Conservation (phyloP, 1,140 invertebrate species). For the Odontomachus brunneus region DNA sequence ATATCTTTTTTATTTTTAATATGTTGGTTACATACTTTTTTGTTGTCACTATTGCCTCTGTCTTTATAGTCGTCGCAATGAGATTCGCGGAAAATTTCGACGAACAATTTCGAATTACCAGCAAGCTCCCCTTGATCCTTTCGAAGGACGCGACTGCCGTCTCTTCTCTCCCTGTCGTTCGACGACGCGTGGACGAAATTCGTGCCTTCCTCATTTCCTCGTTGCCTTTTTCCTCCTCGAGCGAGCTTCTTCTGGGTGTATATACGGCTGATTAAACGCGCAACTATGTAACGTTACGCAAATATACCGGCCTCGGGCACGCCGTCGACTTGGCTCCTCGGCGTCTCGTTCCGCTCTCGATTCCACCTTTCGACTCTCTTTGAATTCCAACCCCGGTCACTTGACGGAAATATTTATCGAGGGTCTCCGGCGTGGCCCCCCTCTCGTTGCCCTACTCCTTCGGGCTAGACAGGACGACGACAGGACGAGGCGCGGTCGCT, state of each 20-base stretch:
- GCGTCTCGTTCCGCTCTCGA: constrained; percentile 75
- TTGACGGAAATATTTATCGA: constrained; percentile 86
- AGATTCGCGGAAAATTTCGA: neutral
- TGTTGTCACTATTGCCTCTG: neutral
- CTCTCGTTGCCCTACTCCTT: constrained; percentile 69
- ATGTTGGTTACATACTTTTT: neutral
- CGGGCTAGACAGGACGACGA: constrained; percentile 71
- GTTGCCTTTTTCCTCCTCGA: constrained; percentile 62
- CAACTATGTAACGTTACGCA: constrained; percentile 84
- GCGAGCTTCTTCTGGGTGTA: constrained; percentile 71
- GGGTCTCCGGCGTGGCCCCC: constrained; percentile 73
- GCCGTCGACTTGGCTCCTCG: constrained; percentile 35
- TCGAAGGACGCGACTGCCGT: constrained; percentile 2
- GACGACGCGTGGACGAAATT: neutral
- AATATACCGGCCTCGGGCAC: constrained; percentile 80
- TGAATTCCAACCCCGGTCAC: constrained; percentile 83
- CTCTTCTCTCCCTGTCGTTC: neutral
- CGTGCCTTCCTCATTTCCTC: constrained; percentile 31
- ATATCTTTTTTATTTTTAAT: neutral
- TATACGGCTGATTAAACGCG: constrained; percentile 84
- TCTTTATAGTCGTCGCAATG: neutral
- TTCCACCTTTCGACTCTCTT: constrained; percentile 83
- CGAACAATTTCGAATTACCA: neutral
- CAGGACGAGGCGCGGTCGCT: constrained; percentile 63
- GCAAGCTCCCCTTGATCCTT: constrained; percentile 9